Conservation (phyloP, 2,113 vertebrate species). For the Dicaeum eximium region DNA sequence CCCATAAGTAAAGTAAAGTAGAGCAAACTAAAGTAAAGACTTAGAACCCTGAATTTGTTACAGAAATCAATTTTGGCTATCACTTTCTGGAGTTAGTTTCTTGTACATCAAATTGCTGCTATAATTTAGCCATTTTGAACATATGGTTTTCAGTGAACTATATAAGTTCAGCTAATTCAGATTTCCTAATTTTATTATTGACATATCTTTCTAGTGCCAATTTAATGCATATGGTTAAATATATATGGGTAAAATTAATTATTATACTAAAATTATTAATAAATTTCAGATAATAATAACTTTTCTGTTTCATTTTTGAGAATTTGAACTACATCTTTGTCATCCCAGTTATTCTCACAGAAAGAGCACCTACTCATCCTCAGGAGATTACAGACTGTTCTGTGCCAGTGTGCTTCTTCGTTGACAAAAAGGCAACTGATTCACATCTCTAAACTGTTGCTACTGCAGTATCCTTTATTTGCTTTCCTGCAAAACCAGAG, state of each 20-base stretch:
- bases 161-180: not conserved
- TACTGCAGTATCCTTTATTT: not conserved
- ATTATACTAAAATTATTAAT: not conserved
- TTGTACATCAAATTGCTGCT: not conserved
- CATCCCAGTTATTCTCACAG: not conserved
- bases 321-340: not conserved
- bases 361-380: not conserved
- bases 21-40: too few species aligned
- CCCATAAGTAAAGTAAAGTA: not conserved
- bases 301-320: not conserved
- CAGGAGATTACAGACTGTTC: not conserved
- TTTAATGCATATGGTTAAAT: not conserved
- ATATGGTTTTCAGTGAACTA: not conserved
- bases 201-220: not conserved
- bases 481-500: not conserved
- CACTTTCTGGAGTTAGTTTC: not conserved
- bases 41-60: not conserved
- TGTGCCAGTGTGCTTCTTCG: accelerated
- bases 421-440: not conserved
- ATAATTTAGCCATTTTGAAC: not conserved
- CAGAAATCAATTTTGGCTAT: not conserved
- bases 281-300: not conserved
- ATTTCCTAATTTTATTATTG: not conserved
- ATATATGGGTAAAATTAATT: not conserved
- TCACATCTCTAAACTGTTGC: not conserved